phyloP scores from a whole-genome alignment of 2,113 vertebrate genomes.

The Cyphomyrus discorhynchus region DNA sequence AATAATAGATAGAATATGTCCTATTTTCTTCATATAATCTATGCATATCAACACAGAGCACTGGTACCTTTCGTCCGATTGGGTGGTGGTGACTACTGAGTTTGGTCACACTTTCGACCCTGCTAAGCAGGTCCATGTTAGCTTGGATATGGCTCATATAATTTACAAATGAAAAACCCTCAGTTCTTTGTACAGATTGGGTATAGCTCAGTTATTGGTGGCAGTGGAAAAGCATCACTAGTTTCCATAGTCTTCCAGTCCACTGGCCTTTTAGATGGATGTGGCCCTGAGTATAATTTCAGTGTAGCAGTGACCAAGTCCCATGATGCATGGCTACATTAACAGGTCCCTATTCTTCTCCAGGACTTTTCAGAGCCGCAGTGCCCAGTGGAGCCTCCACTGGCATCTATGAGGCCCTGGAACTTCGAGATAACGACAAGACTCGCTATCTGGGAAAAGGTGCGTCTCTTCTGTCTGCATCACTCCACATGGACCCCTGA shows the following conservation, averaged over 20 bases:
- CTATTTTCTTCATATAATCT: neutral
- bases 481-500: neutral
- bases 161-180: too few species aligned
- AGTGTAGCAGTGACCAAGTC: neutral
- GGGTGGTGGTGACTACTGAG: neutral
- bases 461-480: constrained; percentile 34
- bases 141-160: neutral
- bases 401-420: constrained; percentile 92
- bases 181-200: too few species aligned
- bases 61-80: neutral
- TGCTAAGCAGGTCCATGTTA: neutral
- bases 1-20: neutral
- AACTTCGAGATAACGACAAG: constrained; percentile 94
- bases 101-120: neutral
- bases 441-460: constrained; percentile 90
- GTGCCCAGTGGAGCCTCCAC: constrained; percentile 94
- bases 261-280: neutral
- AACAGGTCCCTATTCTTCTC: neutral
- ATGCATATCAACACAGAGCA: neutral
- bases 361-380: constrained; percentile 88
- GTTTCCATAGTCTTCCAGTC: neutral
- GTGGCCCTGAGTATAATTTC: neutral
- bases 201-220: too few species aligned
- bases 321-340: neutral
- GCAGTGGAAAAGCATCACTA: too few species aligned